phyloP scores from a whole-genome alignment of 2,888 invertebrate species.

The Fragum sueziense region DNA sequence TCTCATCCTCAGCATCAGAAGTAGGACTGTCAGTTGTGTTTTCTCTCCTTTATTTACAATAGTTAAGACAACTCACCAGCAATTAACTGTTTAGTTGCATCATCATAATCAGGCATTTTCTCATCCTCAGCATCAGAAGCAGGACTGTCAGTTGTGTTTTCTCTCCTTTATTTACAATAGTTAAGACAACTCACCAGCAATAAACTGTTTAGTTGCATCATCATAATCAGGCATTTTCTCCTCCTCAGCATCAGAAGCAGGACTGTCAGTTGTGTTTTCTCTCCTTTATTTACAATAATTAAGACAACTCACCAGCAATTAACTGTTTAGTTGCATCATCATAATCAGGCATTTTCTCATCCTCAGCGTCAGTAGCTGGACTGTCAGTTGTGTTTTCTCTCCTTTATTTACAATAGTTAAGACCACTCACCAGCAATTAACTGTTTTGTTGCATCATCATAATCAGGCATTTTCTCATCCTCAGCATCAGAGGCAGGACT shows the following conservation, averaged over 20 bases:
- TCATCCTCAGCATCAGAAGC: constrained; percentile 67
- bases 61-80: no score
- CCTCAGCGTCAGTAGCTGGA: no score
- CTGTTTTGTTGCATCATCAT: constrained; percentile 94
- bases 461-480: constrained; percentile 85
- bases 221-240: constrained; percentile 88
- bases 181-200: constrained; percentile 85
- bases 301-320: neutral
- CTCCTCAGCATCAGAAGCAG: constrained; percentile 75
- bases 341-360: neutral
- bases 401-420: neutral
- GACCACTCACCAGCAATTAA: constrained; percentile 87
- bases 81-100: no score
- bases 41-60: no score
- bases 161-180: neutral
- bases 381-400: no score
- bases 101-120: no score
- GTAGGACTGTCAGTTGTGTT: no score
- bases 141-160: neutral
- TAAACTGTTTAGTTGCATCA: constrained; percentile 92
- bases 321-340: neutral
- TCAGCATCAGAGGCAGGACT: constrained; percentile 70
- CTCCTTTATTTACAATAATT: no score
- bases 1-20: no score
- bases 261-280: no score